Base-by-base conservation (phyloP, 2,113 vertebrate species). In the Aptenodytes forsteri region DNA sequence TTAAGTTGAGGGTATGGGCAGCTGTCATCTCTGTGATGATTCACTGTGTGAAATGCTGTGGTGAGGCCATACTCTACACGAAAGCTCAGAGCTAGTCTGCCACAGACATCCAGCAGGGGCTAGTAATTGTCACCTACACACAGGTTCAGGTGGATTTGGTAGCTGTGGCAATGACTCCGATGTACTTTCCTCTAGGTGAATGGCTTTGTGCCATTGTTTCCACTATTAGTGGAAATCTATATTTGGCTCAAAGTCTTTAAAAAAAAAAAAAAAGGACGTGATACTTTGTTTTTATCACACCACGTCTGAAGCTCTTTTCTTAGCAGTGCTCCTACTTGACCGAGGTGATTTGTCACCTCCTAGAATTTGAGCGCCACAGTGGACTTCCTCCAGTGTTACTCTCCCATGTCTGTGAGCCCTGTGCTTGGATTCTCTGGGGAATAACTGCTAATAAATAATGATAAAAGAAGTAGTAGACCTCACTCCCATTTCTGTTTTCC, bases 11-110 rank as follows among this genome's bases (percentile, higher is more conserved):
- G 25, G 5, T 47, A 3, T 38, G 55, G 59, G 21, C n/a, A 29
- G 47, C 26, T 90, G 18, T 50, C 20, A 21, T 10, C 61, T 67
- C n/a, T 9, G 13, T 13, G 47, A 50, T 26, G 55, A 38, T 58
- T 34, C 20, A 10, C 30, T 27, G 1, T 4, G 26, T 42, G 55
- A 73, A 44, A n/a, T n/a, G 34, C 47, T 83, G n/a, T 26, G 49
- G 13, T 49, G 49, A 14, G 42, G 5, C 29, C 29, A 10, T 15
- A 8, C 18, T 5, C 7, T 10, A 15, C 27, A 3, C 0, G 0
- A 38, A 20, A 61, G 15, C 26, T 61, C 67, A 34, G 76, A 77
- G 40, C 27, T 30, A 2, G 3, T 52, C 59, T 38, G 26, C 30
- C 9, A 4, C 30, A 66, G 38, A 11, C 4, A 11, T 3, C 29